Evolutionary conservation across 2,888 invertebrate species (phyloP), one percentile per base, ranked within the genome.

Genomic region (Cistogaster globosa): DNA sequence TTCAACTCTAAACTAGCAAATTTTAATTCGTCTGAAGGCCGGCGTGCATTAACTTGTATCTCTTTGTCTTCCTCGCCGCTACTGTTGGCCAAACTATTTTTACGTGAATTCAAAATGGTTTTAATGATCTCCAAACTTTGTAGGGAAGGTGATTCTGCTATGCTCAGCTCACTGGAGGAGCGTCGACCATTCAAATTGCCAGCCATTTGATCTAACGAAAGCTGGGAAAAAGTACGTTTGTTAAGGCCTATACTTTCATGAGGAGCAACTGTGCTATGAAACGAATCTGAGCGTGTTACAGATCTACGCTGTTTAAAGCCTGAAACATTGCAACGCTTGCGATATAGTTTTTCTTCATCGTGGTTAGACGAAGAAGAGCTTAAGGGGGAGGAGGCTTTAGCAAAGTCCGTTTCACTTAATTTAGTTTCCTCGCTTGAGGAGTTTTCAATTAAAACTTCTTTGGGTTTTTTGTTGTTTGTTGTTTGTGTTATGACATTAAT

Each of bases 81-180:
- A 38, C 89, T 89, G 20, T 89, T 90, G 26, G 88, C 90, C 53
- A 90, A 74, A 78, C 92, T 92, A 74, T 91, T 91, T 87, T 92
- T 92, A 20, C 92, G 89, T 8, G 92, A 92, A 69, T 90, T 92
- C 57, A 93, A 71, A 62, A 93, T 93, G 3, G 90, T 91, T 87
- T 92, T 93, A 84, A 93, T 92, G 4, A 93, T 89, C 86, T 92
- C 91, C 20, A 92, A 87, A 72, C 93, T 93, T 82, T 93, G 92
- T 18, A 93, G 88, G 2, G 92, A 92, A 0, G 93, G 93, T 1
- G 92, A 91, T 72, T 93, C 93, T 0, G 90, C 91, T 79, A 93
- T 93, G 87, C 92, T 92, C 12, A 93, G 85, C 84, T 93, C 93
- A 79, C 92, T 92, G 20, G 92, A 91, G 1, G 93, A 93, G 74